Conservation (phyloP, 2,797 vertebrate genomes). For the Danionella dracula region DNA sequence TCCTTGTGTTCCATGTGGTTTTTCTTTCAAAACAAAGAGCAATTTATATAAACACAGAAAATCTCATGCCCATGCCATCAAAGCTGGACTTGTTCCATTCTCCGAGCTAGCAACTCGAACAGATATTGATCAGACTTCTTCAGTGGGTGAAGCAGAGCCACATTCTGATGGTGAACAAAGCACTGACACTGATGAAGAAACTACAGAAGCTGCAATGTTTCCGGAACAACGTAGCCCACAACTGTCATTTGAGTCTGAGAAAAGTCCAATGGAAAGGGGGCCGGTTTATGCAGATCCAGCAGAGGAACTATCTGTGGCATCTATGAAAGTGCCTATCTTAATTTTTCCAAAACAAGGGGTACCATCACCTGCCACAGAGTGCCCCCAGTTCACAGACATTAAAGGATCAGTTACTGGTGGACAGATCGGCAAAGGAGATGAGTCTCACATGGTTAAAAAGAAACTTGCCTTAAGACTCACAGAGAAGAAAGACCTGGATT, state of each 20-base stretch:
- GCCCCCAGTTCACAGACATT: conserved; percentile 76
- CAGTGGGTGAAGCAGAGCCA: conserved; percentile 84
- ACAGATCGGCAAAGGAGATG: conserved; percentile 75
- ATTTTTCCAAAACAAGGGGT: conserved; percentile 83
- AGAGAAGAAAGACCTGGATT: conserved; percentile 90
- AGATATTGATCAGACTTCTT: conserved; percentile 84
- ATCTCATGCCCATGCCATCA: conserved; percentile 97
- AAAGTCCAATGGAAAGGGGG: conserved; percentile 60
- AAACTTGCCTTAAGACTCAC: conserved; percentile 85
- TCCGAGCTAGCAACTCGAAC: conserved; percentile 85
- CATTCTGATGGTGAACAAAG: conserved; percentile 97
- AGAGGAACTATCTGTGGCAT: conserved; percentile 81
- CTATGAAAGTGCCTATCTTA: conserved; percentile 96
- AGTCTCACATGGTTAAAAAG: conserved; percentile 87
- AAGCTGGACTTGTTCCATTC: conserved; percentile 92
- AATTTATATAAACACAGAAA: conserved; percentile 99
- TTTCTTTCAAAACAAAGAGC: conserved; percentile 99
- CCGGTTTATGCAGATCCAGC: conserved; percentile 73
- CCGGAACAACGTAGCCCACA: conserved; percentile 79
- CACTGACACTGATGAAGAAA: conserved; percentile 96
- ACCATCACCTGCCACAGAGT: conserved; percentile 76
- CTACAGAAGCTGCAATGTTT: conserved; percentile 74
- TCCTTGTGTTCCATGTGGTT: conserved; percentile 93
- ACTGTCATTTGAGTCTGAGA: conserved; percentile 67
- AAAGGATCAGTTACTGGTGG: conserved; percentile 73